phyloP scores from a whole-genome alignment of 2,113 vertebrate genomes.

The Muntiacus muntjak region DNA sequence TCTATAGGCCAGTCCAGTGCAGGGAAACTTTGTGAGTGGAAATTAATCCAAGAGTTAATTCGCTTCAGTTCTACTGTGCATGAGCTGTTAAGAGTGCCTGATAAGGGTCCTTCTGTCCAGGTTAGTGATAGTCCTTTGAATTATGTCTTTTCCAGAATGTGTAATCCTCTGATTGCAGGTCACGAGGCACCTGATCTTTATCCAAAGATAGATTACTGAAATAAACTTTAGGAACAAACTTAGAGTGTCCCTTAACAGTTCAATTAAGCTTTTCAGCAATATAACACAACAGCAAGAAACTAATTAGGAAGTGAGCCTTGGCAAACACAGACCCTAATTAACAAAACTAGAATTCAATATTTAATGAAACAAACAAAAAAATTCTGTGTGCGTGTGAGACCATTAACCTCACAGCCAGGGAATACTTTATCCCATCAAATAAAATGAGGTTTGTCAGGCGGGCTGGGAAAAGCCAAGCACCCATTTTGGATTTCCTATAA shows the following conservation, averaged over 20 bases:
- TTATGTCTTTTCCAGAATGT: neutral
- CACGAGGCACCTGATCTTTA: neutral
- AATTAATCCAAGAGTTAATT: neutral
- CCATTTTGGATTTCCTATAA: neutral
- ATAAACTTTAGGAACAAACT: neutral
- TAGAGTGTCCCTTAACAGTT: neutral
- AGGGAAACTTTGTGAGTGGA: neutral
- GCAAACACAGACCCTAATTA: neutral
- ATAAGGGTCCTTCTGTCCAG: neutral
- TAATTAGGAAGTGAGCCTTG: neutral
- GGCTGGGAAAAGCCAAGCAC: neutral
- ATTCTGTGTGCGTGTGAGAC: neutral
- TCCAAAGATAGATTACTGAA: neutral
- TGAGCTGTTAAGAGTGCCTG: neutral
- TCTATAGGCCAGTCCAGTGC: neutral
- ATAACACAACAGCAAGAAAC: neutral
- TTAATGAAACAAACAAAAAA: neutral
- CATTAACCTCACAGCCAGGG: neutral
- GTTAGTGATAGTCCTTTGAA: neutral
- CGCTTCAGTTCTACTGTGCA: neutral
- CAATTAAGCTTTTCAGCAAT: neutral
- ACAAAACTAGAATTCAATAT: neutral
- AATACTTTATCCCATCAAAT: neutral
- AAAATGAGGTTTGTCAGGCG: neutral
- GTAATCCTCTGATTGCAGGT: neutral